These are phyloP conservation scores for Discoglossus pictus DNA, from an alignment of 2,797 vertebrate species.

Conservation along the genomic window DNA sequence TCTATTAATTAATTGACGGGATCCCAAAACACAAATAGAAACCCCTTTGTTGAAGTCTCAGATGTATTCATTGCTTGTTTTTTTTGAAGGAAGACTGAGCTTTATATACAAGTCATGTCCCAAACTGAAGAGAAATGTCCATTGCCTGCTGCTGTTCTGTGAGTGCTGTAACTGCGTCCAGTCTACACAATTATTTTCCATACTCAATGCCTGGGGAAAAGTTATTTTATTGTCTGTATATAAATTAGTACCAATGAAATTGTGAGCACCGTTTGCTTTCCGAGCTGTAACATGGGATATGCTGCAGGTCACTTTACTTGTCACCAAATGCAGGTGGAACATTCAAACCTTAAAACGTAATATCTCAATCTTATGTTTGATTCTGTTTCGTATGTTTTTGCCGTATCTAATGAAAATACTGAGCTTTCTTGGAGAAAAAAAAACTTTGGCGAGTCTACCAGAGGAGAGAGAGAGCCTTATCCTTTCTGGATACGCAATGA, in stretches of 20 bases:
- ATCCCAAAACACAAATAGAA: background rate
- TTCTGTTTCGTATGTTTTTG: too few species aligned
- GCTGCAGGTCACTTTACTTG: background rate
- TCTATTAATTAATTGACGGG: background rate
- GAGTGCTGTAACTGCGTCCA: slow-evolving; percentile 18
- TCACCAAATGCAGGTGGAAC: background rate
- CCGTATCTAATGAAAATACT: too few species aligned
- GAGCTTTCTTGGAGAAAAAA: too few species aligned
- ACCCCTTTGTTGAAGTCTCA: background rate
- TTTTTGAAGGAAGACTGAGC: background rate
- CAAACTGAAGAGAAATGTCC: background rate
- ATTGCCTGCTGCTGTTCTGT: background rate
- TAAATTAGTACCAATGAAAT: slow-evolving; percentile 9
- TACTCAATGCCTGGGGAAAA: background rate
- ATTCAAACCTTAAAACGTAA: too few species aligned
- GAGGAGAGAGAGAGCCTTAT: too few species aligned
- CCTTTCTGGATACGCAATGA: too few species aligned
- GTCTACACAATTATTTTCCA: slow-evolving; percentile 12
- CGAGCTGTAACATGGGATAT: background rate
- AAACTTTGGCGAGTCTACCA: too few species aligned
- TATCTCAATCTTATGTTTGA: too few species aligned
- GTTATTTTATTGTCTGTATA: slow-evolving; percentile 36
- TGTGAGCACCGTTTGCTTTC: background rate
- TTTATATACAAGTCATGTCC: background rate
- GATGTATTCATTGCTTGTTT: background rate